A percentile compares a stretch with the other conserved stretches of the same genome.
These are phyloP conservation scores for Pomatostomus ruficeps DNA, from an alignment of 2,113 vertebrate species.

Conservation along the genomic window DNA sequence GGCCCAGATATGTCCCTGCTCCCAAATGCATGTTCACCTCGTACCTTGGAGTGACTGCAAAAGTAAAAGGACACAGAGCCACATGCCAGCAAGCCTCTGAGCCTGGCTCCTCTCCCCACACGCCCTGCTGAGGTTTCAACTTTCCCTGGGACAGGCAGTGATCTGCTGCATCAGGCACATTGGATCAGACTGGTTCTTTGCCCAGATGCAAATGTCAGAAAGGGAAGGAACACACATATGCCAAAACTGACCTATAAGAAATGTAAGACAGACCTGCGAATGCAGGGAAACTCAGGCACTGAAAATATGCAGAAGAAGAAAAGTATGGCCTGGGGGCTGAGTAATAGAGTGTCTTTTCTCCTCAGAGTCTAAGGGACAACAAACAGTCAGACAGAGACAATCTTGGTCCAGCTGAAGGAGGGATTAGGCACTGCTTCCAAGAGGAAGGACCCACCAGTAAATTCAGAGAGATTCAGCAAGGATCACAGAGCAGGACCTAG, in stretches of 20 bases:
- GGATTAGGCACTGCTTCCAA: neutral
- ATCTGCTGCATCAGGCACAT: neutral
- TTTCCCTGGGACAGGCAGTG: neutral
- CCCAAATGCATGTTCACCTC: neutral
- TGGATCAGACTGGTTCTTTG: neutral
- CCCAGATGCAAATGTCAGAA: neutral
- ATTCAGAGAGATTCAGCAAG: neutral
- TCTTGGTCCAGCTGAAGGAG: neutral
- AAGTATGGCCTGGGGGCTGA: neutral
- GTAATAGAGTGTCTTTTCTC: neutral
- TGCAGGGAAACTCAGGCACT: neutral
- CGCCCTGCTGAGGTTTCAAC: fast-evolving
- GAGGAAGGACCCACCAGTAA: neutral
- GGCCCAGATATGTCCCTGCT: neutral
- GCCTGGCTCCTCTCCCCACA: neutral
- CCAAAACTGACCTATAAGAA: neutral
- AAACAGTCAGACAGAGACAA: neutral
- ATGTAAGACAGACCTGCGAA: fast-evolving
- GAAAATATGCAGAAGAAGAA: neutral
- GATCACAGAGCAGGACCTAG: neutral
- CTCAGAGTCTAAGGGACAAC: neutral
- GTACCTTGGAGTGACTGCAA: neutral
- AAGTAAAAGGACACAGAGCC: neutral
- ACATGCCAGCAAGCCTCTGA: neutral
- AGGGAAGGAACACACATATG: neutral